Evolutionary conservation across 2,113 vertebrate genomes (phyloP).

Genomic region (Hippolais icterina): DNA sequence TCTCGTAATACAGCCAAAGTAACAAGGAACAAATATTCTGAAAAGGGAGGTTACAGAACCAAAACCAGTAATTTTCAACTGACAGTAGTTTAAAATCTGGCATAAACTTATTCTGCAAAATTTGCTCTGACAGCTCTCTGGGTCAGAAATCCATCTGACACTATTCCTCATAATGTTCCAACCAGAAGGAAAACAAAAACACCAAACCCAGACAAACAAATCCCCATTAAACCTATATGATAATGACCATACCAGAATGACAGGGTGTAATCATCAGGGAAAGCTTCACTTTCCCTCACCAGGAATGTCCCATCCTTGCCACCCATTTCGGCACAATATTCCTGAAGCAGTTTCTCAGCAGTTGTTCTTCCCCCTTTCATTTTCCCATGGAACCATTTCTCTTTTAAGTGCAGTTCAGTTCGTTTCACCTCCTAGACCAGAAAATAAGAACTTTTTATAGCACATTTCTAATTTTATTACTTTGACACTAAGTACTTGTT

Average conservation of each 20-base stretch:
- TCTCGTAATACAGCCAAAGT: background rate
- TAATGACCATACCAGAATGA: constrained; percentile 88
- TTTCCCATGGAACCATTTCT: constrained; percentile 92
- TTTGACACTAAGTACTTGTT: background rate
- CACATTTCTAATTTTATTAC: background rate
- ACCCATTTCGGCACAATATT: constrained; percentile 86
- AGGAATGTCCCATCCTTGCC: constrained; percentile 91
- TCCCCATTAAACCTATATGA: background rate
- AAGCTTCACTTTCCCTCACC: constrained; percentile 88
- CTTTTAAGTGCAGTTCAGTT: constrained; percentile 82
- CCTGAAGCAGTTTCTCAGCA: constrained; percentile 88
- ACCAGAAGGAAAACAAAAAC: background rate
- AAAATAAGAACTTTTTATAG: background rate
- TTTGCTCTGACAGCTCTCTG: background rate
- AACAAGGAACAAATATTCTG: background rate
- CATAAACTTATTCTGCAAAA: background rate
- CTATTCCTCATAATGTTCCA: background rate
- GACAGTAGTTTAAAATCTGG: background rate
- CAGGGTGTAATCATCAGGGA: constrained; percentile 83
- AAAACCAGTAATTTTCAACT: background rate
- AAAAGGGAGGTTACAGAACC: background rate
- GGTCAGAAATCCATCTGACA: background rate
- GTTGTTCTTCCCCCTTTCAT: constrained; percentile 84
- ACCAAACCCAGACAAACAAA: background rate
- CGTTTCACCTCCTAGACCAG: constrained; percentile 65